phyloP scores from a whole-genome alignment of 2,888 invertebrate genomes.

The Eupithecia centaureata region DNA sequence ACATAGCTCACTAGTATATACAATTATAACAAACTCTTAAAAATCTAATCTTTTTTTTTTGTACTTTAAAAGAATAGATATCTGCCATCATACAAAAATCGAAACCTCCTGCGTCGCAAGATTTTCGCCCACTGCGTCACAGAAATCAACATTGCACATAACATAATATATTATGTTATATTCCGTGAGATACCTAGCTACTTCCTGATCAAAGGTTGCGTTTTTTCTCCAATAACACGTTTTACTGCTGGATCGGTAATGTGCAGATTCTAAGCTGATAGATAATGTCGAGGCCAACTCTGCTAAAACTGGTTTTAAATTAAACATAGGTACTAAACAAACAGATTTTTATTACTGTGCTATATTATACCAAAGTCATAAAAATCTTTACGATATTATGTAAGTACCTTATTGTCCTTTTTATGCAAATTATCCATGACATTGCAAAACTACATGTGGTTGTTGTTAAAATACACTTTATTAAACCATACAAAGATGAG shows the following conservation, averaged over 20 bases:
- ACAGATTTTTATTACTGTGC: not conserved
- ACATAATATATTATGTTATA: not conserved
- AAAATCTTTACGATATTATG: too few species aligned
- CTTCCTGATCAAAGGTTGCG: conserved; percentile 8
- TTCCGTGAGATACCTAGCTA: not conserved
- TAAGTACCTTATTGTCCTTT: not conserved
- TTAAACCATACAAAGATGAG: too few species aligned
- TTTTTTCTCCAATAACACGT: not conserved
- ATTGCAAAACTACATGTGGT: not conserved
- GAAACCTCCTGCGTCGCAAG: too few species aligned
- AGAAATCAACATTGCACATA: not conserved
- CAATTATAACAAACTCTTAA: too few species aligned
- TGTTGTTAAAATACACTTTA: too few species aligned
- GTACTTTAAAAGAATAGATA: too few species aligned
- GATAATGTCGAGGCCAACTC: not conserved
- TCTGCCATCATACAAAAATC: too few species aligned
- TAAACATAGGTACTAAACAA: not conserved
- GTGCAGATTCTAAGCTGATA: not conserved
- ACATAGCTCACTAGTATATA: too few species aligned
- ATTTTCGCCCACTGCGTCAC: too few species aligned
- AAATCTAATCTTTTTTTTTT: too few species aligned
- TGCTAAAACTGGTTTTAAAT: not conserved
- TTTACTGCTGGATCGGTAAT: not conserved
- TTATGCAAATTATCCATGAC: not conserved
- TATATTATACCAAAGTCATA: not conserved